Base-by-base conservation (phyloP, 2,888 invertebrate genomes). In the Idaea straminata region DNA sequence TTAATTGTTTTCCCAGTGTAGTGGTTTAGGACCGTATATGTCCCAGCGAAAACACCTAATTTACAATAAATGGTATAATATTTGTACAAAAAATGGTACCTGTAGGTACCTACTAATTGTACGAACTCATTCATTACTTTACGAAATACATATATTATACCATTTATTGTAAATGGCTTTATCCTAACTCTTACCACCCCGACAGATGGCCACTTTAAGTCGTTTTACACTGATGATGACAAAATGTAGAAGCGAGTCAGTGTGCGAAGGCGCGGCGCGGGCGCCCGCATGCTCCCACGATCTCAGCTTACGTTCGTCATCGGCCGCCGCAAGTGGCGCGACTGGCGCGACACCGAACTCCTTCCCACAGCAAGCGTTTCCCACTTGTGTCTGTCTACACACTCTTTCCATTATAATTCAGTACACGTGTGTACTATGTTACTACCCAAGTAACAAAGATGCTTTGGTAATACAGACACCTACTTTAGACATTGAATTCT, bases 201-300 rank as follows among this genome's bases (percentile, higher is more conserved):
- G 25, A 2, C 25, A 25, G 25, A 25, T 25, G 25, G 25, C 25
- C 25, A 25, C 25, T 25, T 1, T 25, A 25, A 25, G 25, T 25
- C 25, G 25, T 25, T 25, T 25, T 25, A 25, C 25, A 25, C 25
- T 25, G 25, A 25, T 25, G 25, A 25, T 25, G 25, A 25, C 25
- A 25, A 25, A 25, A 25, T 25, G 25, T 25, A 3, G 3, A 25
- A 3, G 25, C 65, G 66, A 15, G 60, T 66, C 6, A 38, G 66
- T 60, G 65, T 47, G 65, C 62, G 75, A 70, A 66, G 71, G 69
- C 70, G 79, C 84, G 5, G 65, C 62, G 75, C 71, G 67, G 71
- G 69, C 70, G 79, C 84, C 87, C 87, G 88, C 86, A 89, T 88
- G 79, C 78, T 91, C 89, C 84, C 89, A 89, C 89, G 89, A 82